A percentile compares a stretch with the other conserved stretches of the same genome.
Evolutionary conservation across 2,797 vertebrate genomes (phyloP).

Genomic region (Siniperca undulata): DNA sequence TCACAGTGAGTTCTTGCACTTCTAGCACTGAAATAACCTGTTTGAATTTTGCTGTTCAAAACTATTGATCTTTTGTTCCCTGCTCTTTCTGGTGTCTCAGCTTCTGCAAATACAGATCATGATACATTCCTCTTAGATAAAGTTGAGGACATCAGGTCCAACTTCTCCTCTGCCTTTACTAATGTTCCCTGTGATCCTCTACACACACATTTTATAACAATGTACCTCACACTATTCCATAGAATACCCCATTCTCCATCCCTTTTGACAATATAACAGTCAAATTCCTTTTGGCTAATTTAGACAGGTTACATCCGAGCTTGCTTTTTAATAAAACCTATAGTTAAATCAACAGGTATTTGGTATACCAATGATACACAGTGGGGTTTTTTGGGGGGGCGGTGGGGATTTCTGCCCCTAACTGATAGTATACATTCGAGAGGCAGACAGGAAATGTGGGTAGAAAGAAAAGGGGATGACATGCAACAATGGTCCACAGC

Average conservation of each 20-base stretch:
- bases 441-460: neutral
- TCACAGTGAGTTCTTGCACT: constrained; percentile 22
- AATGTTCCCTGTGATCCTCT: neutral
- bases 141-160: neutral
- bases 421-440: neutral
- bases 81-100: neutral
- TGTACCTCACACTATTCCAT: neutral
- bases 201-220: neutral
- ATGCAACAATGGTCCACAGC: neutral
- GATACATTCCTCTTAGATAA: neutral
- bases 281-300: neutral
- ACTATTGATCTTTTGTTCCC: neutral
- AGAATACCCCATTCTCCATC: neutral
- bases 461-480: neutral
- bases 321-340: neutral
- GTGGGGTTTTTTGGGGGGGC: no score
- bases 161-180: neutral
- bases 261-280: constrained; percentile 5
- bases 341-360: no score
- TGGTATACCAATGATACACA: no score
- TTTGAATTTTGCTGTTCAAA: neutral
- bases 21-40: constrained; percentile 1
- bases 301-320: neutral
- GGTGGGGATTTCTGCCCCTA: neutral
- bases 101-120: neutral